phyloP scores from a whole-genome alignment of 1,140 invertebrate genomes.

The Anastatus disparis region DNA sequence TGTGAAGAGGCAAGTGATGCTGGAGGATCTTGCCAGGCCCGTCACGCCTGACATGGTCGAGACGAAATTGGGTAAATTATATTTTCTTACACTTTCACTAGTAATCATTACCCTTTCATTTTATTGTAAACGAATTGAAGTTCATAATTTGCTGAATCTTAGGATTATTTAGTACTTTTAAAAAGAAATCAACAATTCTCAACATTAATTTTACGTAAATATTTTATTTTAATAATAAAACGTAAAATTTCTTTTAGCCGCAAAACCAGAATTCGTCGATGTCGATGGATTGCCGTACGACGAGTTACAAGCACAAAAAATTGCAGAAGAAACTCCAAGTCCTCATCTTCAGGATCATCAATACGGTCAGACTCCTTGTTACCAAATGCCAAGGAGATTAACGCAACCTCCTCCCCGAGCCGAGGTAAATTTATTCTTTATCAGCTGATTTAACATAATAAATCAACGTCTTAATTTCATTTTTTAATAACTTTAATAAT shows the following conservation, averaged over 20 bases:
- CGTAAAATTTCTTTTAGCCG: slow-evolving; percentile 50
- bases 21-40: slow-evolving; percentile 64
- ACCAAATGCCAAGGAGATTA: slow-evolving; percentile 73
- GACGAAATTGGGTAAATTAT: slow-evolving; percentile 61
- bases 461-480: too few species aligned
- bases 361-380: slow-evolving; percentile 83
- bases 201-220: too few species aligned
- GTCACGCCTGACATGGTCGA: slow-evolving; percentile 65
- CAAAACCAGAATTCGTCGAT: slow-evolving; percentile 64
- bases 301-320: slow-evolving; percentile 61
- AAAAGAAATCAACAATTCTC: too few species aligned
- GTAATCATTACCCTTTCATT: background rate
- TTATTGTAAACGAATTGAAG: background rate
- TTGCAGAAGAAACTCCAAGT: slow-evolving; percentile 70
- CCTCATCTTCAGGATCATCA: slow-evolving; percentile 86
- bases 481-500: too few species aligned
- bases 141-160: too few species aligned
- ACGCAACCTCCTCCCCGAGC: slow-evolving; percentile 66
- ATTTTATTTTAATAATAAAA: too few species aligned
- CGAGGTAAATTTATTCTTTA: slow-evolving; percentile 59
- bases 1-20: slow-evolving; percentile 64
- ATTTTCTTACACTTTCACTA: background rate
- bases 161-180: too few species aligned
- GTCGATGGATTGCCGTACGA: slow-evolving; percentile 55
- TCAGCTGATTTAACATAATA: too few species aligned